These are phyloP conservation scores for Lithophane semibrunnea DNA, from an alignment of 2,888 invertebrate genomes.

Conservation along the genomic window DNA sequence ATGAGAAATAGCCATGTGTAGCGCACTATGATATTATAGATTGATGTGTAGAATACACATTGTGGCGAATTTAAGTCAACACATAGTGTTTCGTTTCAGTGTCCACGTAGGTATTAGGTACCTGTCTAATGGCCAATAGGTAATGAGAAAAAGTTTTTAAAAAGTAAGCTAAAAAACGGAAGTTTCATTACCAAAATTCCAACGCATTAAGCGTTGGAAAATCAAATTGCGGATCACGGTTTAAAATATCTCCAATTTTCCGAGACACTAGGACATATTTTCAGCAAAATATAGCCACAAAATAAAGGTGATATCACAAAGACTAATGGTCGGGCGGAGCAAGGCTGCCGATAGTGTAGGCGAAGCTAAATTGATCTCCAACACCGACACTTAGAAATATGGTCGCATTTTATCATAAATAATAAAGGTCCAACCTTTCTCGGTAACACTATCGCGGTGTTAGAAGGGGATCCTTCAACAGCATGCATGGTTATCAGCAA, in stretches of 20 bases:
- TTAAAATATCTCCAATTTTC: conserved; percentile 7
- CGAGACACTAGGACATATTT: background rate
- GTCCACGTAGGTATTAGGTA: background rate
- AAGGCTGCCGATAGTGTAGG: conserved; percentile 64
- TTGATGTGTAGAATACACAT: conserved; percentile 14
- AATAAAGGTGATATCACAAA: conserved; percentile 43
- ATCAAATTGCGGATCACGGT: background rate
- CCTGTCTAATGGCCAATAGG: background rate
- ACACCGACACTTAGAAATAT: conserved; percentile 71
- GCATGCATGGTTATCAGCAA: conserved; percentile 62
- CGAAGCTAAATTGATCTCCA: conserved; percentile 73
- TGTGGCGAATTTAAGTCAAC: too few relatives aligned
- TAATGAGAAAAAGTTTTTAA: too few relatives aligned
- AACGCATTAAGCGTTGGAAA: too few relatives aligned
- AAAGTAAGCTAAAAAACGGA: background rate
- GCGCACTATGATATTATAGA: conserved; percentile 21
- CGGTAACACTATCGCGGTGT: conserved; percentile 52
- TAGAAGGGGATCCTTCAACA: conserved; percentile 56
- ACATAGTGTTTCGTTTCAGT: too few relatives aligned
- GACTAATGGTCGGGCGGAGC: conserved; percentile 65
- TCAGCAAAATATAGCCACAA: conserved; percentile 4
- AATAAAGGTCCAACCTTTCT: conserved; percentile 63
- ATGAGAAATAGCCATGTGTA: conserved; percentile 61
- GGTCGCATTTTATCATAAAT: conserved; percentile 71
- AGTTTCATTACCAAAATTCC: background rate